Evolutionary conservation across 2,797 vertebrate genomes (phyloP), one percentile per base, ranked within the genome.

Genomic region (Sebastes aleutianus): DNA sequence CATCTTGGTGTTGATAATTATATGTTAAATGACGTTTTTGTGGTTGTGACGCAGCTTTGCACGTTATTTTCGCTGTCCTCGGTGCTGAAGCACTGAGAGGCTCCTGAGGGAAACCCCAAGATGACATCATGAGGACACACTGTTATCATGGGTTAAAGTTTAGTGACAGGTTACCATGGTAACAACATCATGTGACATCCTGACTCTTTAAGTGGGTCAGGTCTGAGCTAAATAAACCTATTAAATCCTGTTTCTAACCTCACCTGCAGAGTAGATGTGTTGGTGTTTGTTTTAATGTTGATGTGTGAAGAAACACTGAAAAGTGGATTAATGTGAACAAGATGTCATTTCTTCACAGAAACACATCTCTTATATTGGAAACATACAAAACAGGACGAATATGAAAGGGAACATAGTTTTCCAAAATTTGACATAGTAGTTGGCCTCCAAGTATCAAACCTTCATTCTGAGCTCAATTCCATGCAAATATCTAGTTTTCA

Each of bases 111-210:
- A 74, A 79, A 74, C 80, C 89, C 91, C 79, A 11, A 50, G 58
- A 65, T 87, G 87, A 92, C 74, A 82, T 80, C 91, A 92, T 6
- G 70, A 84, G 76, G 80, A 72, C 78, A 62, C 84, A 14, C 70
- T 36, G 67, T 57, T 62, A 68, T 50, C 80, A 62, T 61, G 63
- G 84, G 80, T 89, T 78, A 81, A 80, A 79, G 82, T 89, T 89
- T 83, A 85, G 83, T 70, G 83, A 70, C 82, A 47, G 62, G 90
- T 92, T 74, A 85, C 93, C 88, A 87, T 87, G 90, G 88, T 24
- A 79, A 27, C 85, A 34, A n/a, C 81, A 61, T 62, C 92, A 87
- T 43, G 92, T 92, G 92, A 92, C 88, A 50, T 65, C 82, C 27
- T 68, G 78, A 62, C 78, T 86, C 54, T 1, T 61, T 56, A 88